Base-by-base conservation (phyloP, 2,113 vertebrate species). In the Psilopsiagon aurifrons region DNA sequence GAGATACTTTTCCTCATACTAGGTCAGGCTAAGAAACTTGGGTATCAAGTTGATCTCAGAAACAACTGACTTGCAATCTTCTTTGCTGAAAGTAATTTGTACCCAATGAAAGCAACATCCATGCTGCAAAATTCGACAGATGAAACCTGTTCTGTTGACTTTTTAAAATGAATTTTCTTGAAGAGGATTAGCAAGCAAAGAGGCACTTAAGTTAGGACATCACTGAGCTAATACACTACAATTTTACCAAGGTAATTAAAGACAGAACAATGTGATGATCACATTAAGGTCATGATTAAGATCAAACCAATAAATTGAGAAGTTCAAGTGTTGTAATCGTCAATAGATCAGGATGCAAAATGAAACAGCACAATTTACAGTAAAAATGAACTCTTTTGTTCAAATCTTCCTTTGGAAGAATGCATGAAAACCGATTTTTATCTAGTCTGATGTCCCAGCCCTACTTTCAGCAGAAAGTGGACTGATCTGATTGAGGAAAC, bases 131-230 rank as follows among this genome's bases (percentile, higher is more conserved):
- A 69, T 88, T 73, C 60, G 44, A 62, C 59, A 92, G 59, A 92
- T 88, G 29, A 90, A 89, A 77, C 54, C 41, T 70, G 29, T 81
- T 92, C 80, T 74, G 89, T 96, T 92, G 86, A 91, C 91, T 96
- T 96, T 86, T 88, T 77, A 15, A 96, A 97, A 96, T 85, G 7
- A 86, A 57, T 92, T 94, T 92, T 83, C 79, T 66, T 83, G 82
- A 83, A 92, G 49, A 93, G 88, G 49, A 90, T 90, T 63, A 95
- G 49, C 67, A 95, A 94, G 90, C 88, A 94, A 59, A 92, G 81
- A 93, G 52, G 62, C 52, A 83, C 78, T 94, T 95, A 91, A 66
- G 90, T 90, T 76, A 95, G 33, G 67, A 90, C 52, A 90, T 87
- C 70, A 68, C 62, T 90, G 85, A 85, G 47, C 51, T 93, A 85